These are phyloP conservation scores for Itoplectis maculator DNA, from an alignment of 2,888 invertebrate genomes.

Conservation along the genomic window DNA sequence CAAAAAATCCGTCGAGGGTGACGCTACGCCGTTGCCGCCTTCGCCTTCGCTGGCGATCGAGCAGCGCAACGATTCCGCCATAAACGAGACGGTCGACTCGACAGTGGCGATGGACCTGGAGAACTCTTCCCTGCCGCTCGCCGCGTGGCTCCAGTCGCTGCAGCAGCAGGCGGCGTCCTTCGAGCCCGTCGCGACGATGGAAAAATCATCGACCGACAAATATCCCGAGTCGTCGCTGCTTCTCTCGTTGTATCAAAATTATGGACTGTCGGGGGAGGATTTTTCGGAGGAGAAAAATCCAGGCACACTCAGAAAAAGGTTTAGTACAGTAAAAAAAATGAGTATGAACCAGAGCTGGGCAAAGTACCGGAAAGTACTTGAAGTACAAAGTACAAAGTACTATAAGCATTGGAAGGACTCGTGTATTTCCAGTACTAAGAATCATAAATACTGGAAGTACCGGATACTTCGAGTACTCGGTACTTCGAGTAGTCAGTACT, in stretches of 20 bases:
- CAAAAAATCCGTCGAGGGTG: constrained; percentile 18
- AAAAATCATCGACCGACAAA: constrained; percentile 11
- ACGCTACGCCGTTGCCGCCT: neutral
- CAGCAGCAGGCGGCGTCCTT: neutral
- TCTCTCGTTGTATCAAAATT: constrained; percentile 13
- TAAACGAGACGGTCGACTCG: constrained; percentile 53
- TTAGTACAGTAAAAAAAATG: too few relatives aligned
- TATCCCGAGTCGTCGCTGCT: neutral
- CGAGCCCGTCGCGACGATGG: constrained; percentile 2
- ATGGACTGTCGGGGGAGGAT: constrained; percentile 2
- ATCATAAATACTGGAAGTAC: too few relatives aligned
- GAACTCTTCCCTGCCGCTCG: neutral
- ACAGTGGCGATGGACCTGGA: constrained; percentile 42
- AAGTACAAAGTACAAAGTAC: too few relatives aligned
- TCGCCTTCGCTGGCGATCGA: neutral
- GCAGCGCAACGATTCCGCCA: neutral
- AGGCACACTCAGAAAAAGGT: too few relatives aligned
- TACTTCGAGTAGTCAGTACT: too few relatives aligned
- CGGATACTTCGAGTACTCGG: too few relatives aligned
- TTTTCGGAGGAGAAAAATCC: neutral
- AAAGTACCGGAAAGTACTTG: too few relatives aligned
- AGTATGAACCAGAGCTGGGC: too few relatives aligned
- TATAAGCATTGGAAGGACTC: too few relatives aligned
- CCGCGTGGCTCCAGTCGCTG: constrained; percentile 22
- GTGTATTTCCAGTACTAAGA: too few relatives aligned